Evolutionary conservation across 1,140 invertebrate genomes (phyloP).

Genomic region (Drosophila miranda): DNA sequence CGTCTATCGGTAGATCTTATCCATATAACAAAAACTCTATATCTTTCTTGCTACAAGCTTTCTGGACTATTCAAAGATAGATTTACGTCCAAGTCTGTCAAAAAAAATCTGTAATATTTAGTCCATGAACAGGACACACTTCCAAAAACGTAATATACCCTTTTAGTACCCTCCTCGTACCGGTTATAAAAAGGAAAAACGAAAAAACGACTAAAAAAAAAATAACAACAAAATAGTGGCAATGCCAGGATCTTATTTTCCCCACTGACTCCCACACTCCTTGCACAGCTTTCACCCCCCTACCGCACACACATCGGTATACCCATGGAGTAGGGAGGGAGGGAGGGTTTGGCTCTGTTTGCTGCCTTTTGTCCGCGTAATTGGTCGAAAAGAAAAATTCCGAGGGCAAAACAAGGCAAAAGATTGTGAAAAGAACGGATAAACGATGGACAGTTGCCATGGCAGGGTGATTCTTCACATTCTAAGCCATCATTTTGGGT

Average conservation of each 20-base stretch:
- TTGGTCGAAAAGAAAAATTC: conserved; percentile 56
- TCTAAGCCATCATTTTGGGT: conserved; percentile 12
- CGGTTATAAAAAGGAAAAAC: conserved; percentile 13
- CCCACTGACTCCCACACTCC: neutral
- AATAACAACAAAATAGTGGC: conserved; percentile 16
- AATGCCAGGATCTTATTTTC: conserved; percentile 19
- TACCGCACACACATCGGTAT: neutral
- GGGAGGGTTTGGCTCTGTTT: conserved; percentile 7
- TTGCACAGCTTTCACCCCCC: neutral
- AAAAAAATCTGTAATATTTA: no score
- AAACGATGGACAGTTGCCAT: conserved; percentile 23
- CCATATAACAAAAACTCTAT: no score
- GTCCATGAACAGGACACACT: no score
- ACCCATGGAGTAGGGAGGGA: no score
- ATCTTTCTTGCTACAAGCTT: no score
- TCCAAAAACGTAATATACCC: no score
- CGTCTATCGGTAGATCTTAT: no score
- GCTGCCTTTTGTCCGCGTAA: conserved; percentile 62
- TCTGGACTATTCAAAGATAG: no score
- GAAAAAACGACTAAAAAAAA: conserved; percentile 2
- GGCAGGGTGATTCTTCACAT: conserved; percentile 4
- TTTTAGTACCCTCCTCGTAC: no score
- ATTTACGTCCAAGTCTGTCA: no score
- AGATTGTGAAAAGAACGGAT: conserved; percentile 10
- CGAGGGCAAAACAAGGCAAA: conserved; percentile 9